A percentile compares a stretch with the other conserved stretches of the same genome.
These are phyloP conservation scores for Ceratina japonica DNA, from an alignment of 1,140 invertebrate species.

Conservation along the genomic window DNA sequence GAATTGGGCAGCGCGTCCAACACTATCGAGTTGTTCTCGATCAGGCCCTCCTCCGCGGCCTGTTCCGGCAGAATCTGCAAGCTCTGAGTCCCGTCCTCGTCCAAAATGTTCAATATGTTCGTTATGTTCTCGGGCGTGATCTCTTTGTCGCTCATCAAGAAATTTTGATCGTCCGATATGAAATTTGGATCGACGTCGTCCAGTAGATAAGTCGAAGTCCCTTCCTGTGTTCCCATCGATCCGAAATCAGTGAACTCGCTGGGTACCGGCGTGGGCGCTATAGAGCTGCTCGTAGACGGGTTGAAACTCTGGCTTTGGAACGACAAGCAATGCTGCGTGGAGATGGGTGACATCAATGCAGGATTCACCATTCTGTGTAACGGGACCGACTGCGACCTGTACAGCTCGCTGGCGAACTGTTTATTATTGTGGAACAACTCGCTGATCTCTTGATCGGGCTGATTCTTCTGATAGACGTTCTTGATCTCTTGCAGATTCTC, in stretches of 20 bases:
- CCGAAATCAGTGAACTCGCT: slow-evolving; percentile 86
- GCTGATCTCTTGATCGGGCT: slow-evolving; percentile 75
- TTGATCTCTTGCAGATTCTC: slow-evolving; percentile 76
- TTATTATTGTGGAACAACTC: slow-evolving; percentile 71
- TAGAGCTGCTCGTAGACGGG: slow-evolving; percentile 82
- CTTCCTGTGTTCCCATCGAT: slow-evolving; percentile 80
- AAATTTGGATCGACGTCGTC: slow-evolving; percentile 73
- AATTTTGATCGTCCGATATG: slow-evolving; percentile 71
- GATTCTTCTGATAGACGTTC: slow-evolving; percentile 68
- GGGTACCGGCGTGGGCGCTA: slow-evolving; percentile 85
- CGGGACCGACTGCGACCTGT: slow-evolving; percentile 88
- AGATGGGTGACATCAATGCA: slow-evolving; percentile 71
- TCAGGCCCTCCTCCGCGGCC: slow-evolving; percentile 59
- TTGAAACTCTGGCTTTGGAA: slow-evolving; percentile 74
- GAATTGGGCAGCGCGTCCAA: slow-evolving; percentile 63
- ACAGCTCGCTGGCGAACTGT: slow-evolving; percentile 72
- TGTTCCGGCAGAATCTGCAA: slow-evolving; percentile 69
- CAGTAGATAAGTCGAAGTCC: slow-evolving; percentile 75
- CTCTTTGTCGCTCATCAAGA: slow-evolving; percentile 74
- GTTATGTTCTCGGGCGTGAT: slow-evolving; percentile 76
- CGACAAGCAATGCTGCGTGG: slow-evolving; percentile 60
- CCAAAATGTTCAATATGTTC: slow-evolving; percentile 75
- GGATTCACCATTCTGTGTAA: slow-evolving; percentile 83
- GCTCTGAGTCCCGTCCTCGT: slow-evolving; percentile 68
- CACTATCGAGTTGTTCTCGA: slow-evolving; percentile 61